Evolutionary conservation across 2,888 invertebrate genomes (phyloP), one percentile per base, ranked within the genome.

Genomic region (Xylophagus ater): DNA sequence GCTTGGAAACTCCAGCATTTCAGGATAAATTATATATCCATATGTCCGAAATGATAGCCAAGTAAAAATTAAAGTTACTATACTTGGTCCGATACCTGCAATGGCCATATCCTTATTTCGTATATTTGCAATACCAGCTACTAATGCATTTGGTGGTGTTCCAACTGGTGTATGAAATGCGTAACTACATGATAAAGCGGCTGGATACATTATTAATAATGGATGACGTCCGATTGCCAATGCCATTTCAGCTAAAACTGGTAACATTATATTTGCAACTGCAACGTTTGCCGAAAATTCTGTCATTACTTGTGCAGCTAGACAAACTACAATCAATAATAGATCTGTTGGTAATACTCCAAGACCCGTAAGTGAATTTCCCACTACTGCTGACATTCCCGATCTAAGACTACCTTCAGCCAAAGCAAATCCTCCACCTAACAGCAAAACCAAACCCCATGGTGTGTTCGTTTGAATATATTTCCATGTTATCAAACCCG

Each of bases 81-180:
- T 60, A 46, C 83, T 84, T 18, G 90, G 83, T 0, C 81, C 78
- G 43, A 82, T 74, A 10, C 86, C 86, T 35, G 82, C 81, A 43
- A 81, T 67, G 1, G 78, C 78, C 77, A 88, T 85, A 53, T 85
- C 83, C 43, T 74, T 72, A 5, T 84, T 82, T 47, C 74, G 76
- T 65, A 88, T 84, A 52, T 79, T 77, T 2, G 82, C 83, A 8
- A 84, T 83, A 1, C 83, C 84, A 13, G 85, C 85, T 0, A 86
- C 90, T 42, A 96, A 85, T 4, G 94, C 93, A 65, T 94, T 94
- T n/a, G 93, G 92, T 2, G 93, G 92, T 0, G 93, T 93, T 33
- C 90, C 90, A n/a, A 93, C 92, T 0, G 92, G 93, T 61, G 94
- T 72, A 72, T 89, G 88, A 72, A 92, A 86, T 6, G 86, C 89